Conservation (phyloP, 1,140 invertebrate genomes). For the Acromyrmex charruanus region DNA sequence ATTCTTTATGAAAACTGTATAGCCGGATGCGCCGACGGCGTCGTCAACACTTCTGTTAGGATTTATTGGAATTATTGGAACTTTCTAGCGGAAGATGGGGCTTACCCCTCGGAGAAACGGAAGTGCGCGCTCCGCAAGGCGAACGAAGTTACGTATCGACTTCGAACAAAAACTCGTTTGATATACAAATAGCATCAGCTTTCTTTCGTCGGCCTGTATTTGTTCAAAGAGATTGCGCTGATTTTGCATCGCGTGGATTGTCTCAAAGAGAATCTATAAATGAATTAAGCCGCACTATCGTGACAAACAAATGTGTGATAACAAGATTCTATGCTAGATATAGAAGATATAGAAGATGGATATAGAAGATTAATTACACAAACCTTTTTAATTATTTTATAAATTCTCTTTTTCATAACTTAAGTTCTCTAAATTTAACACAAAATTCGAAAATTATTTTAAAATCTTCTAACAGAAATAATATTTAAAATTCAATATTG, state of each 20-base stretch:
- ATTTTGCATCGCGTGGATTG: conserved; percentile 58
- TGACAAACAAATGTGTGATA: conserved; percentile 13
- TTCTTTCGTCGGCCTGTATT: conserved; percentile 54
- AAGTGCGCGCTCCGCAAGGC: conserved; percentile 56
- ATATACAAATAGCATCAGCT: conserved; percentile 62
- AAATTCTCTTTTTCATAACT: not conserved
- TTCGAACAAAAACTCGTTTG: conserved; percentile 63
- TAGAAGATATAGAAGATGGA: not conserved
- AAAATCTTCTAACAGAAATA: conserved; percentile 3
- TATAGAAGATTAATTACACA: conserved; percentile 39
- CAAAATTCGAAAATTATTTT: not conserved
- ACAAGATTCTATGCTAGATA: conserved; percentile 13
- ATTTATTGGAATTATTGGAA: conserved; percentile 80
- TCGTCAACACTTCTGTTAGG: conserved; percentile 69
- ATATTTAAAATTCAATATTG: not conserved
- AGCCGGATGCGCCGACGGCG: conserved; percentile 13
- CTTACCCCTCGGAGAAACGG: conserved; percentile 65
- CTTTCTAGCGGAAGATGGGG: conserved; percentile 58
- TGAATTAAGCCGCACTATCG: conserved; percentile 34
- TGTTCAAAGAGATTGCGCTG: conserved; percentile 56
- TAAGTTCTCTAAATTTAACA: not conserved
- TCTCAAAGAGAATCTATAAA: conserved; percentile 52
- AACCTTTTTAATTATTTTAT: not conserved
- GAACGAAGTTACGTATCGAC: conserved; percentile 66
- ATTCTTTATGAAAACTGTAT: conserved; percentile 18